Base-by-base conservation (phyloP, 2,113 vertebrate genomes). In the Chlamydotis undulata region DNA sequence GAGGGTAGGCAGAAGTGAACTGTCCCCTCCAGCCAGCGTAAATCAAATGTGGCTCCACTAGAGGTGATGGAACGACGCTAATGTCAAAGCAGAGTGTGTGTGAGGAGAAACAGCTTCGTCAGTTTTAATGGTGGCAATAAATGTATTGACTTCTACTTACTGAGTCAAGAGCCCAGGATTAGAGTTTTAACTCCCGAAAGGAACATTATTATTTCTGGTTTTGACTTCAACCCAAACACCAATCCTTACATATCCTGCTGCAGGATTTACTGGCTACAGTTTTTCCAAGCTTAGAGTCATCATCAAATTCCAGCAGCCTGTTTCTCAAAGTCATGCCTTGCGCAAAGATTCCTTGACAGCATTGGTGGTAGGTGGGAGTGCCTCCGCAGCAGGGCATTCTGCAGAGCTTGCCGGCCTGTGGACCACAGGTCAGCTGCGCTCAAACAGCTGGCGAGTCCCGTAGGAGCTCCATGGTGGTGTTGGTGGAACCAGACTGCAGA, bases 21-120 rank as follows among this genome's bases (percentile, higher is more conserved):
- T 63, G 55, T 86, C 59, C 13, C 55, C 61, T 92, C n/a, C 21
- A 33, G 57, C 35, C 18, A 50, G 16, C 19, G n/a, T 37, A 39
- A 74, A 89, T 55, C 25, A 49, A 64, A 22, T 8, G 60, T 74
- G 69, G 64, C 61, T 92, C 50, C 4, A 8, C 31, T 37, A 50
- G 29, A 93, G 70, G 41, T 1, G 14, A 37, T 21, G 24, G 37
- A 90, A 50, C 0, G 5, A 26, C 33, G 33, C 23, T 0, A 0
- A 35, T 77, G 57, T 65, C 49, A n/a, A 80, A 14, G 16, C 14
- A 15, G n/a, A 41, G 50, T 18, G 35, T 69, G 73, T 0, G 1
- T 91, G 82, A 95, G 69, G 41, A 89, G 63, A 87, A 90, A 70
- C 21, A 67, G 53, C 83, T 93, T 84, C 76, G 71, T 52, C 60